A percentile compares a stretch with the other conserved stretches of the same genome.
Conservation (phyloP, 2,113 vertebrate genomes). For the Malaclemys terrapin region DNA sequence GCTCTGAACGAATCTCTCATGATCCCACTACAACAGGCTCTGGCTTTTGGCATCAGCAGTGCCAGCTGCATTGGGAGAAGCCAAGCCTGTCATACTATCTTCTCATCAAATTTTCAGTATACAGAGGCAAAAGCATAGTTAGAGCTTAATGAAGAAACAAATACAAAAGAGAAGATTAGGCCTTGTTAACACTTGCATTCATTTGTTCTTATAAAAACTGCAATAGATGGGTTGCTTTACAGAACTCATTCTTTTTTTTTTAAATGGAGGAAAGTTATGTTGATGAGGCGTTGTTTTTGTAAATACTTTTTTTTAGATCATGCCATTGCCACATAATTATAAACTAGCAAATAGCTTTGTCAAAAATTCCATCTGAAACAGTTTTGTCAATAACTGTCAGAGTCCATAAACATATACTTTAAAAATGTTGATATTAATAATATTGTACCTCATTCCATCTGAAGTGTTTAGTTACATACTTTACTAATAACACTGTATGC, state of each 20-base stretch:
- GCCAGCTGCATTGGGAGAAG: constrained; percentile 85
- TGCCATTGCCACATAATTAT: constrained; percentile 51
- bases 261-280: constrained; percentile 55
- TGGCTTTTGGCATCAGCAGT: constrained; percentile 79
- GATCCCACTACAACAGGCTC: constrained; percentile 81
- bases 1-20: constrained; percentile 78
- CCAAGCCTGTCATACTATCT: constrained; percentile 91
- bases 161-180: constrained; percentile 88
- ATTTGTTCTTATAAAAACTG: constrained; percentile 68
- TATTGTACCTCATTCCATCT: background rate
- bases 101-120: constrained; percentile 87
- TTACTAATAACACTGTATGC: background rate
- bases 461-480: background rate
- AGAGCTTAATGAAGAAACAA: constrained; percentile 88
- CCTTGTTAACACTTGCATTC: constrained; percentile 82
- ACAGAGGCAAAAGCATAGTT: constrained; percentile 47
- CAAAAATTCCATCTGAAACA: constrained; percentile 70
- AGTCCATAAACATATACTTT: constrained; percentile 71
- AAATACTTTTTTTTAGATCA: constrained; percentile 62
- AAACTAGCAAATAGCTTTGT: constrained; percentile 69
- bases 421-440: constrained; percentile 6
- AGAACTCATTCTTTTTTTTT: constrained; percentile 51
- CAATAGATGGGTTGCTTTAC: constrained; percentile 5
- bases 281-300: constrained; percentile 53
- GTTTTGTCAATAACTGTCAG: constrained; percentile 70